Conservation (phyloP, 2,888 invertebrate genomes). For the Lagria hirta region DNA sequence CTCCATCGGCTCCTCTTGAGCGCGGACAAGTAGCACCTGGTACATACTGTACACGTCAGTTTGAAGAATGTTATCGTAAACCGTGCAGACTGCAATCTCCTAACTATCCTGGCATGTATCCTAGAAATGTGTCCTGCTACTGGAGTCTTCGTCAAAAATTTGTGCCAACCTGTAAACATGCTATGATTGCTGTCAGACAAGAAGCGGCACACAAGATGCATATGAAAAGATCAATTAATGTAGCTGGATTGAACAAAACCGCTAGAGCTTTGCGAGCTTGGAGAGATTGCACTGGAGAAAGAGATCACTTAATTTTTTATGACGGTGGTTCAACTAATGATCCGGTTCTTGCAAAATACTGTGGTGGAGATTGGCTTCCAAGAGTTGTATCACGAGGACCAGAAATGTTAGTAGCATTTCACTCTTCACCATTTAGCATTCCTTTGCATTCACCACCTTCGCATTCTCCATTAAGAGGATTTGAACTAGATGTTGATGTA, state of each 20-base stretch:
- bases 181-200: conserved; percentile 84
- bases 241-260: conserved; percentile 71
- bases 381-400: conserved; percentile 75
- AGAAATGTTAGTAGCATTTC: conserved; percentile 85
- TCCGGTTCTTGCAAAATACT: conserved; percentile 82
- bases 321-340: conserved; percentile 83
- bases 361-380: conserved; percentile 85
- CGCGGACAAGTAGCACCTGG: conserved; percentile 76
- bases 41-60: conserved; percentile 71
- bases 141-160: conserved; percentile 84
- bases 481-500: conserved; percentile 85
- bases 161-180: conserved; percentile 86
- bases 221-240: conserved; percentile 66
- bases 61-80: conserved; percentile 81
- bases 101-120: conserved; percentile 87
- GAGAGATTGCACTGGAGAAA: conserved; percentile 79
- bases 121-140: conserved; percentile 87
- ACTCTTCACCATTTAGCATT: conserved; percentile 80
- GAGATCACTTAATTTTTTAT: conserved; percentile 82
- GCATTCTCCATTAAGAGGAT: conserved; percentile 72
- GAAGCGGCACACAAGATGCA: conserved; percentile 74
- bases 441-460: conserved; percentile 68
- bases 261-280: conserved; percentile 72
- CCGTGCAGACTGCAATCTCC: conserved; percentile 86
- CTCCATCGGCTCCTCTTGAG: conserved; percentile 74